Base-by-base conservation (phyloP, 2,888 invertebrate species). In the Erannis defoliaria region DNA sequence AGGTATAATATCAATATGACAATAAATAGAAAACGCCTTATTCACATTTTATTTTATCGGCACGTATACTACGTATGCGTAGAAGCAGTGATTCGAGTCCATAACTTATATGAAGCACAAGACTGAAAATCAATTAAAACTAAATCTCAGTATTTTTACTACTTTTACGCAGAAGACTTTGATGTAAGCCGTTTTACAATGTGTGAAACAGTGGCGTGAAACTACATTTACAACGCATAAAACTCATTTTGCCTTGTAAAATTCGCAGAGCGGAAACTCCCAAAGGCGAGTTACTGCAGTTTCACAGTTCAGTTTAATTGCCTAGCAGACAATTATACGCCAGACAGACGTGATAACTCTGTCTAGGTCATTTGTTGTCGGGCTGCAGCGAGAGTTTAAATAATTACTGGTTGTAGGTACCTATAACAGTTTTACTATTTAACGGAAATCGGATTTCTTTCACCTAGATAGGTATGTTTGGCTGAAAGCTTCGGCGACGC, bases 301-400 rank as follows among this genome's bases (percentile, higher is more conserved):
- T 79, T 78, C 75, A 79, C 77, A 75, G 80, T 80, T 78, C 72
- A 78, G 81, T 85, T 85, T 87, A 86, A 88, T 88, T 88, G 86
- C 83, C 81, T 78, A 78, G 78, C 80, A 81, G 86, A 85, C 86
- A 86, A 88, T 86, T 87, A 88, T 85, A 78, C 72, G 80, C 81
- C 88, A 88, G 89, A 87, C 88, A 82, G 81, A 76, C 79, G 78
- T 82, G 86, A 82, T 85, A 85, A 82, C 77, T 81, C 82, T 82
- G 86, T 86, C 86, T 88, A 85, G 88, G 88, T 88, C 87, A 86
- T 83, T 85, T 80, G 82, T 80, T 81, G 76, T 66, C 79, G 76
- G 76, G 78, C 45, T 76, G 73, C 71, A 70, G 74, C 74, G 71
- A 76, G 76, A 77, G 74, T 74, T 77, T 74, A 78, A 81, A 78